These are phyloP conservation scores for Bombus turneri DNA, from an alignment of 1,140 invertebrate genomes.

Conservation along the genomic window DNA sequence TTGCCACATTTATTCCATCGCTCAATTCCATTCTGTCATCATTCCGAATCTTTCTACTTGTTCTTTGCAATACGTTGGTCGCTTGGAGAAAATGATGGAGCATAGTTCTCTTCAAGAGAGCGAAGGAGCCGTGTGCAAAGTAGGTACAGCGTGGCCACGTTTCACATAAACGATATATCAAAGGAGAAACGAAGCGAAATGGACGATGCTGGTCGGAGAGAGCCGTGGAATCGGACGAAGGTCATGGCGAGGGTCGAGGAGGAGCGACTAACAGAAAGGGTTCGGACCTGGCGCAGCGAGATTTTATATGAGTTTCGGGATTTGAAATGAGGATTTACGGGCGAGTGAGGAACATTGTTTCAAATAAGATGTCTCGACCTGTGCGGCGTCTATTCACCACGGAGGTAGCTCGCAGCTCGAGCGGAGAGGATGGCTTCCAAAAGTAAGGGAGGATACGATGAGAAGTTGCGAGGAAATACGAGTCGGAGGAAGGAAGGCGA, in stretches of 20 bases:
- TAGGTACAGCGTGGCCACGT: background rate
- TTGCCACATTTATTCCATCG: background rate
- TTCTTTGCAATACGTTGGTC: rapidly evolving
- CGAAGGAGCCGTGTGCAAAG: no score
- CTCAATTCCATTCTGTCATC: background rate
- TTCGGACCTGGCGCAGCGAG: constrained; percentile 45
- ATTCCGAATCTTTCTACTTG: rapidly evolving
- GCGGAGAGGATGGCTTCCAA: background rate
- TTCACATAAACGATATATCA: constrained; percentile 56
- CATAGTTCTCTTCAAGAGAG: no score
- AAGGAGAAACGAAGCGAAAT: constrained; percentile 17
- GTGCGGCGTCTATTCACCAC: constrained; percentile 20
- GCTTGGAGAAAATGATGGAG: no score
- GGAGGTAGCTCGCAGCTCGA: constrained; percentile 11
- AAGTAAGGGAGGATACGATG: background rate
- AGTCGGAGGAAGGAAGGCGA: constrained; percentile 29
- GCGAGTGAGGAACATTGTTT: constrained; percentile 81
- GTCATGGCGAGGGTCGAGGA: constrained; percentile 24
- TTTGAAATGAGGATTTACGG: constrained; percentile 82
- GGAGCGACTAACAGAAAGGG: constrained; percentile 48
- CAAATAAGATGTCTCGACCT: constrained; percentile 80
- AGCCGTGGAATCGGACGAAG: constrained; percentile 45
- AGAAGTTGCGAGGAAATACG: background rate
- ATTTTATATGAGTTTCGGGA: constrained; percentile 82
- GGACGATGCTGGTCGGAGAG: constrained; percentile 9